Conservation (phyloP, 2,888 invertebrate genomes). For the Nowickia ferox region DNA sequence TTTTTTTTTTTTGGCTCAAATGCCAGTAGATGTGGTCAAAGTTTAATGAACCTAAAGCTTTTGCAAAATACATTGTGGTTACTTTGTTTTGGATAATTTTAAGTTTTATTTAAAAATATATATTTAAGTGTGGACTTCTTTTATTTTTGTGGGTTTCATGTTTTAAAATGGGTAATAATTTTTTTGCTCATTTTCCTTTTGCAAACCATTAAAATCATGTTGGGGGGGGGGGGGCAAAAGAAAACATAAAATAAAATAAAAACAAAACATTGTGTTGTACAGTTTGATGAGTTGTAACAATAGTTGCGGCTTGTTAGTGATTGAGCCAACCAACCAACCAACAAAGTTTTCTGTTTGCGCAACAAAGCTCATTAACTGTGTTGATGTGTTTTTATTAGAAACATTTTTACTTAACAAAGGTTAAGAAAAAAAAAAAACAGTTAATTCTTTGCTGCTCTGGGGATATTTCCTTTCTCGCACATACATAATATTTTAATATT, state of each 20-base stretch:
- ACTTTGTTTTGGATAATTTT: conserved; percentile 1
- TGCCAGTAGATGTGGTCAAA: conserved; percentile 67
- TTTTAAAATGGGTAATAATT: neutral
- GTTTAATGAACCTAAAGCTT: conserved; percentile 69
- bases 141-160: conserved; percentile 2
- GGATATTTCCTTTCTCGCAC: too few species aligned
- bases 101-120: neutral
- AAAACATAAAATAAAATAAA: neutral
- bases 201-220: conserved; percentile 15
- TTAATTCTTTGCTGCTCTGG: too few species aligned
- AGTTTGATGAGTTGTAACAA: conserved; percentile 13
- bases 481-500: too few species aligned
- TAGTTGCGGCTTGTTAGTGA: conserved; percentile 3
- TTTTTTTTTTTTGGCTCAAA: conserved; percentile 51
- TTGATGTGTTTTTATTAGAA: neutral
- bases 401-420: too few species aligned
- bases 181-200: neutral
- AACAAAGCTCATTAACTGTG: neutral
- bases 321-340: neutral
- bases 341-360: neutral
- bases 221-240: too few species aligned
- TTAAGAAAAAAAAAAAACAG: too few species aligned
- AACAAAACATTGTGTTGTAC: neutral
- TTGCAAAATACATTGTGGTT: conserved; percentile 44
- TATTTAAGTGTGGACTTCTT: neutral